These are phyloP conservation scores for Sebastiscus tertius DNA, from an alignment of 2,797 vertebrate genomes.

Conservation along the genomic window DNA sequence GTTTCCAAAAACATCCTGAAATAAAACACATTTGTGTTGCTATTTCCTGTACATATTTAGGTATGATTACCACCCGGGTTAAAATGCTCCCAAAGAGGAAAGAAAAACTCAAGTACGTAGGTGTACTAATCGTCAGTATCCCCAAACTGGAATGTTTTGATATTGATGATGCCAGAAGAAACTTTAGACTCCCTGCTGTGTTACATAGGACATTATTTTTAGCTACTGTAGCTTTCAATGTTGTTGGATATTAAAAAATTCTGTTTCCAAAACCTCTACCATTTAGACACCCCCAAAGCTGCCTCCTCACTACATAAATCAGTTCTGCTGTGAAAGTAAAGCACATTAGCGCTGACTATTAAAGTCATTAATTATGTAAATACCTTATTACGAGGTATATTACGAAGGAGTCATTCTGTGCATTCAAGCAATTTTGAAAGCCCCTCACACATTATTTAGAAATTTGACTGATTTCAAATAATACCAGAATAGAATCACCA, in stretches of 20 bases:
- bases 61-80: not conserved
- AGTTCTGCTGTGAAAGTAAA: not conserved
- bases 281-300: not conserved
- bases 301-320: not conserved
- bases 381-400: not conserved
- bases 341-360: not conserved
- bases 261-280: not conserved
- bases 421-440: not conserved
- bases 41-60: not conserved
- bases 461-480: too few species aligned
- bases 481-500: too few species aligned
- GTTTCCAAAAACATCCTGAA: not conserved
- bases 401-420: not conserved
- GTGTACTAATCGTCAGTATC: not conserved
- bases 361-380: conserved; percentile 12
- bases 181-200: conserved; percentile 6
- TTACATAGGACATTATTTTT: conserved; percentile 18
- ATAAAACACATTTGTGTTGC: not conserved
- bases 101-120: not conserved
- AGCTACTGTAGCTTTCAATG: conserved; percentile 1
- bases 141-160: not conserved
- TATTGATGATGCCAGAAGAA: not conserved
- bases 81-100: not conserved
- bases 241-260: conserved; percentile 1
- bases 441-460: too few species aligned